These are phyloP conservation scores for Cheilosia scutellata DNA, from an alignment of 2,888 invertebrate species.

Conservation along the genomic window DNA sequence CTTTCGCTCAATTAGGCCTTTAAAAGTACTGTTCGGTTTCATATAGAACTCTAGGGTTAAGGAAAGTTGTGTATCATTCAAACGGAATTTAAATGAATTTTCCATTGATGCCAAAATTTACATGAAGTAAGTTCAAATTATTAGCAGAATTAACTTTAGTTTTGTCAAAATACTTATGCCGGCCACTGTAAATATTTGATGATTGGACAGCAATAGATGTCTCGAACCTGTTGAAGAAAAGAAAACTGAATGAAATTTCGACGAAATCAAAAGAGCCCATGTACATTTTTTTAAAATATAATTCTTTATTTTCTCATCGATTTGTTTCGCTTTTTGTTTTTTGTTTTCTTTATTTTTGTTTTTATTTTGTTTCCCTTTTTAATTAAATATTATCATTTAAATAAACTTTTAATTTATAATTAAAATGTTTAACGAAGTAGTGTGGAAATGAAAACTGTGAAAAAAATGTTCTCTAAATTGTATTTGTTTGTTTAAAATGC, in stretches of 20 bases:
- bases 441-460: conserved; percentile 59
- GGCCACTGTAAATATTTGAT: too few species aligned
- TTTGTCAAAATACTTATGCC: too few species aligned
- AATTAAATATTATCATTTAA: conserved; percentile 55
- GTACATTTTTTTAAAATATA: conserved; percentile 65
- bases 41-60: too few species aligned
- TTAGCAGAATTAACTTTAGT: too few species aligned
- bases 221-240: not conserved
- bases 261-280: not conserved
- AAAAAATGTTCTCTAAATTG: conserved; percentile 59
- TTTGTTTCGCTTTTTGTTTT: conserved; percentile 50
- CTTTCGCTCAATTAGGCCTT: too few species aligned
- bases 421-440: conserved; percentile 57
- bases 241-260: not conserved
- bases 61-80: too few species aligned
- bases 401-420: conserved; percentile 52
- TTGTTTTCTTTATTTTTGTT: conserved; percentile 14
- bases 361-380: conserved; percentile 26
- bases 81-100: too few species aligned
- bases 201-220: too few species aligned
- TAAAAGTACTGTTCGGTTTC: too few species aligned
- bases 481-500: conserved; percentile 69
- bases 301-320: conserved; percentile 72
- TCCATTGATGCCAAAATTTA: too few species aligned
- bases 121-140: too few species aligned